These are phyloP conservation scores for Danaus plexippus DNA, from an alignment of 1,140 invertebrate genomes.

Conservation along the genomic window DNA sequence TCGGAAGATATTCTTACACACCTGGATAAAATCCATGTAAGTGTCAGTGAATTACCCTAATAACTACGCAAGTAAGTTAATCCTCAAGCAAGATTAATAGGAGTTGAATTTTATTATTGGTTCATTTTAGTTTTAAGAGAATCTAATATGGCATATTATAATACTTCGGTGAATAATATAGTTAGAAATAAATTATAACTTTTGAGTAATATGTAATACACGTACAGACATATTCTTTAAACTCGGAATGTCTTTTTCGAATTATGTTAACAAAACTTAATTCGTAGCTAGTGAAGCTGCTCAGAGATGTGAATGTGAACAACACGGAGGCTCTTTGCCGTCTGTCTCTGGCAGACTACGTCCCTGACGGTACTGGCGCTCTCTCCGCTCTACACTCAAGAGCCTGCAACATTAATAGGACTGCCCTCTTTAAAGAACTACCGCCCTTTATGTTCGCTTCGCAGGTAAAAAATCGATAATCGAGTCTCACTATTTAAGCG, in stretches of 20 bases:
- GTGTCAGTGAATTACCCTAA: constrained; percentile 10
- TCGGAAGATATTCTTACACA: constrained; percentile 49
- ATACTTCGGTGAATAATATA: no score
- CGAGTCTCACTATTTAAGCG: no score
- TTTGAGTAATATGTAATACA: no score
- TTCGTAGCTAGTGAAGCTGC: constrained; percentile 50
- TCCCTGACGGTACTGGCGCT: constrained; percentile 44
- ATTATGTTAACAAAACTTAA: not conserved
- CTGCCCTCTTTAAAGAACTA: constrained; percentile 42
- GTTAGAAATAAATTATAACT: no score
- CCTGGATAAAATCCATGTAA: constrained; percentile 60
- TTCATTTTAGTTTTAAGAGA: no score
- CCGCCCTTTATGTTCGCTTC: constrained; percentile 53
- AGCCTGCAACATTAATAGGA: constrained; percentile 36
- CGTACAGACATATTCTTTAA: not conserved
- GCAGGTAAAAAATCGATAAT: constrained; percentile 36
- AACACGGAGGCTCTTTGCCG: constrained; percentile 47
- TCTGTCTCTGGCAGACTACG: constrained; percentile 50
- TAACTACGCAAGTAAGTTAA: no score
- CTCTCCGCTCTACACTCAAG: constrained; percentile 35
- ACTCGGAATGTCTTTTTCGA: no score
- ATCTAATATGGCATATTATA: no score
- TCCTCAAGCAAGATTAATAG: no score
- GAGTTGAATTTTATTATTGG: no score
- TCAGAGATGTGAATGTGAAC: constrained; percentile 56